Conservation (phyloP, 2,888 invertebrate species). For the Cantharis nigra region DNA sequence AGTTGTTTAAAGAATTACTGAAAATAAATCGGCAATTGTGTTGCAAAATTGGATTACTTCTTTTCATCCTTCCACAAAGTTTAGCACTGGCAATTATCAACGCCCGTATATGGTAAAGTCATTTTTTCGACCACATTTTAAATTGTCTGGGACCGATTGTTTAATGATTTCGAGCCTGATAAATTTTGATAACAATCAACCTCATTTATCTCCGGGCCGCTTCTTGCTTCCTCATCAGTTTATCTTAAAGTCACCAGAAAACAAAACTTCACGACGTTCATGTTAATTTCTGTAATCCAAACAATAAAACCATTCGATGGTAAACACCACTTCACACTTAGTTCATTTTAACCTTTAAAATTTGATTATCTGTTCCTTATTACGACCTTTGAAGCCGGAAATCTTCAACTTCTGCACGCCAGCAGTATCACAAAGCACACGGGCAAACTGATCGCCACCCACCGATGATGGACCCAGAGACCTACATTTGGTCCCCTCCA, state of each 20-base stretch:
- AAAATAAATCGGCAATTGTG: slow-evolving; percentile 7
- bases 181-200: neutral
- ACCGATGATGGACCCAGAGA: slow-evolving; percentile 53
- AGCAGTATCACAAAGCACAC: slow-evolving; percentile 48
- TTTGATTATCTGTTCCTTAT: slow-evolving; percentile 5
- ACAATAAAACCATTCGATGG: neutral
- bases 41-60: slow-evolving; percentile 12
- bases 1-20: slow-evolving; percentile 1
- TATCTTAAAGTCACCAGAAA: neutral
- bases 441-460: slow-evolving; percentile 53
- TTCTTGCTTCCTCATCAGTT: neutral
- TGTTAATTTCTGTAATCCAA: neutral
- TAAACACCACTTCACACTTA: neutral
- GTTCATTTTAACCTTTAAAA: neutral
- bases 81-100: slow-evolving; percentile 19
- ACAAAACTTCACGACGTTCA: neutral
- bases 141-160: slow-evolving; percentile 19
- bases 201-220: neutral
- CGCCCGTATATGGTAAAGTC: slow-evolving; percentile 21
- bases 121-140: slow-evolving; percentile 23
- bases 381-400: slow-evolving; percentile 47
- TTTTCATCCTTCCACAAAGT: slow-evolving; percentile 6
- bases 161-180: slow-evolving; percentile 5
- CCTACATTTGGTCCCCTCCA: slow-evolving; percentile 50
- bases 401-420: slow-evolving; percentile 47